Percentiles rank a stretch among this genome's conserved stretches.
These are phyloP conservation scores for Pristionchus arcanus DNA, from an alignment of 2,888 invertebrate species.

Conservation along the genomic window DNA sequence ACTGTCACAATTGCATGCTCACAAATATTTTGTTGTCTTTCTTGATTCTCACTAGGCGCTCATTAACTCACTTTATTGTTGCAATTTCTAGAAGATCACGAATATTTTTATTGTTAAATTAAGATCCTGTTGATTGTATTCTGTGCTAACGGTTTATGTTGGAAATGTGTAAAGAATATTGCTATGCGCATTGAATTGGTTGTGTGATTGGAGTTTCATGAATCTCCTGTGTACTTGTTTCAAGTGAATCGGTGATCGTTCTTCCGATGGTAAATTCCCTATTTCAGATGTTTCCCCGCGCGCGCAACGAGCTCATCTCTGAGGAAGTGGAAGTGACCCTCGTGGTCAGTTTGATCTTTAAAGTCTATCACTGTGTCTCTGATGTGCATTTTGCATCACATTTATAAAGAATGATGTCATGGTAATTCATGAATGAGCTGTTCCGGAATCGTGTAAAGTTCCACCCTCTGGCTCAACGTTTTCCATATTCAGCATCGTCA, in stretches of 20 bases:
- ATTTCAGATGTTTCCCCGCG: neutral
- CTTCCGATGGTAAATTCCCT: neutral
- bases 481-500: neutral
- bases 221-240: neutral
- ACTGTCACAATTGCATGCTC: neutral
- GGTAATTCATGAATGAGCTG: too few species aligned
- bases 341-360: neutral
- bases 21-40: neutral
- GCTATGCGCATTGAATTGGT: neutral
- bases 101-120: neutral
- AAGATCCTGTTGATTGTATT: neutral
- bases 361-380: neutral
- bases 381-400: too few species aligned
- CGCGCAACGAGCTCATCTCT: constrained; percentile 2
- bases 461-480: too few species aligned
- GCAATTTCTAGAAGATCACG: constrained; percentile 3
- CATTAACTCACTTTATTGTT: neutral
- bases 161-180: neutral
- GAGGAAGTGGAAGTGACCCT: constrained; percentile 4
- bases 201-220: neutral
- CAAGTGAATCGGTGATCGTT: neutral
- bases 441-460: too few species aligned
- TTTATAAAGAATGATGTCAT: too few species aligned
- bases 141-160: constrained; percentile 9
- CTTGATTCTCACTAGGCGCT: neutral